These are phyloP conservation scores for Morus bassanus DNA, from an alignment of 2,797 vertebrate genomes.

Conservation along the genomic window DNA sequence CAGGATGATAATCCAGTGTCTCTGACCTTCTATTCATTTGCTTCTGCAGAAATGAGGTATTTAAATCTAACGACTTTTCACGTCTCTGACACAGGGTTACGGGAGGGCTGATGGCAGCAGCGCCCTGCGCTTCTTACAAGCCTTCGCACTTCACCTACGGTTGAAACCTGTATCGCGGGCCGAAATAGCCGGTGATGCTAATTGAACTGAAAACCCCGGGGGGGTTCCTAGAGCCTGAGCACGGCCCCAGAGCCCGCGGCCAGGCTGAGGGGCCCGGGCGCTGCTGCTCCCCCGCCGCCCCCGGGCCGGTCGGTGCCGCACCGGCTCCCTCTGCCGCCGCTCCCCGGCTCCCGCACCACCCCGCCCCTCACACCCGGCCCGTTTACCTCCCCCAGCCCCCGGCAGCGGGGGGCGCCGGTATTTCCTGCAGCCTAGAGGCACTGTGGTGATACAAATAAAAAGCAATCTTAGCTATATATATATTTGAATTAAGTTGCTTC, in stretches of 20 bases:
- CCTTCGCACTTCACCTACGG: background rate
- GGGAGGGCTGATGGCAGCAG: background rate
- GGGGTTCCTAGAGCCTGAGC: background rate
- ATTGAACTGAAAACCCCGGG: background rate
- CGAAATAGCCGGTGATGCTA: background rate
- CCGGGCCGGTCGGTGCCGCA: background rate
- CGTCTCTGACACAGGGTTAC: rapidly evolving
- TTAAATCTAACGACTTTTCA: background rate
- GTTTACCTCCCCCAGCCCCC: too few species aligned
- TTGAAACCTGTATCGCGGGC: background rate
- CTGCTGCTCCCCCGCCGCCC: too few species aligned
- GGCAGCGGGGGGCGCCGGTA: rapidly evolving
- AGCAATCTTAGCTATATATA: too few species aligned
- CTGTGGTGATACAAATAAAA: background rate
- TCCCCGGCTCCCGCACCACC: too few species aligned
- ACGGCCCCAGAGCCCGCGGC: background rate
- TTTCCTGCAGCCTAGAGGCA: background rate
- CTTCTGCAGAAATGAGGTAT: background rate
- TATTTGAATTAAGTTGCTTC: background rate
- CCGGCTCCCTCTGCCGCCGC: conserved; percentile 69
- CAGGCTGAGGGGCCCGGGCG: background rate
- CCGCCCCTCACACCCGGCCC: background rate
- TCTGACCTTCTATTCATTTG: background rate
- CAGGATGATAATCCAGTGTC: background rate
- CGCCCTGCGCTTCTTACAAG: background rate